Evolutionary conservation across 2,113 vertebrate genomes (phyloP).

Genomic region (Leuciscus idus): DNA sequence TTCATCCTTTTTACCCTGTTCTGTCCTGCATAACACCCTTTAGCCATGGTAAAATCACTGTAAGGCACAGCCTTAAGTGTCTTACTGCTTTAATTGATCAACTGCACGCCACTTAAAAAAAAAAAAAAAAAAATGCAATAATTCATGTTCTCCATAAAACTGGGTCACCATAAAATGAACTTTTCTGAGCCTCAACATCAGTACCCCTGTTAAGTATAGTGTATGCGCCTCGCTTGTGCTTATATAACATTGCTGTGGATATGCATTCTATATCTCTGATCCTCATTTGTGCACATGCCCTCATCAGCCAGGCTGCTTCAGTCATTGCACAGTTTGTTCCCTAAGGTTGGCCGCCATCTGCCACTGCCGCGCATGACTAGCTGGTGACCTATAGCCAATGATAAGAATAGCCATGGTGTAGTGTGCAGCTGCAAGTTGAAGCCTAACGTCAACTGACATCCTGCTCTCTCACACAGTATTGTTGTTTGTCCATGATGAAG

Average conservation of each 20-base stretch:
- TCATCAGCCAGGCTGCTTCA: constrained; percentile 31
- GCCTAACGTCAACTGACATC: constrained; percentile 27
- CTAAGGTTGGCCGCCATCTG: constrained; percentile 48
- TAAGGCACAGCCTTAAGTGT: neutral
- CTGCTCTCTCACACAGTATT: neutral
- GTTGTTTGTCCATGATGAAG: constrained; percentile 1
- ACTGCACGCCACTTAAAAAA: neutral
- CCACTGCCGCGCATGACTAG: constrained; percentile 43
- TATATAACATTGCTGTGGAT: neutral
- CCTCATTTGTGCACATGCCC: constrained; percentile 17
- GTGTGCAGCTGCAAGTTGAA: constrained; percentile 34
- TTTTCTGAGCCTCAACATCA: neutral
- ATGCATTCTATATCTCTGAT: constrained; percentile 20
- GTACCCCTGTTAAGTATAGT: neutral
- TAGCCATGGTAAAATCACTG: neutral
- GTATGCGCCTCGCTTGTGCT: neutral
- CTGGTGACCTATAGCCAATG: constrained; percentile 51
- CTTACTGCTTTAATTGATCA: neutral
- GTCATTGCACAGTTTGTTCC: constrained; percentile 42
- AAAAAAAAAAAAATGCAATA: neutral
- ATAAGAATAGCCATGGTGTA: constrained; percentile 49
- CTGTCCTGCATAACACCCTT: neutral
- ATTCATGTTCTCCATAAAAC: neutral
- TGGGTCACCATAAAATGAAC: neutral
- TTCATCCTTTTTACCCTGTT: neutral